phyloP scores from a whole-genome alignment of 2,888 invertebrate genomes.

The Ferdinandea cuprea region DNA sequence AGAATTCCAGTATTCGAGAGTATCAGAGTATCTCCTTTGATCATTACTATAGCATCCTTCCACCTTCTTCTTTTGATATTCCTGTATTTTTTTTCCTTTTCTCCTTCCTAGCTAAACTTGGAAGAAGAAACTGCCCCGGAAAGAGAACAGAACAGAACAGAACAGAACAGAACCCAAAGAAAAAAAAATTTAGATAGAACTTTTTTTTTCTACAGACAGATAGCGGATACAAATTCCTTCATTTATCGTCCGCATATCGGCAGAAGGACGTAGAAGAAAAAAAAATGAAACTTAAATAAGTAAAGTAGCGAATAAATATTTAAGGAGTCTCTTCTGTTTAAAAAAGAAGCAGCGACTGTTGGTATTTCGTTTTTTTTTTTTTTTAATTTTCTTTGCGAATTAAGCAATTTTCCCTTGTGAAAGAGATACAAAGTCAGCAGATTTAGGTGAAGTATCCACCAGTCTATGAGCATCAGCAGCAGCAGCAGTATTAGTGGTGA shows the following conservation, averaged over 20 bases:
- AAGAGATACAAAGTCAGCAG: constrained; percentile 56
- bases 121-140: constrained; percentile 13
- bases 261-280: constrained; percentile 3
- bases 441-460: constrained; percentile 25
- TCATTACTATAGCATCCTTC: constrained; percentile 50
- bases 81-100: not conserved
- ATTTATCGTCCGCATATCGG: constrained; percentile 39
- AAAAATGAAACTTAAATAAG: constrained; percentile 20
- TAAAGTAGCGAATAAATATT: constrained; percentile 66
- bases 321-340: constrained; percentile 39
- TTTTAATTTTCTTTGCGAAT: constrained; percentile 60
- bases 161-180: not conserved
- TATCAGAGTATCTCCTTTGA: constrained; percentile 48
- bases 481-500: constrained; percentile 4
- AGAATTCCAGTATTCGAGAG: constrained; percentile 4
- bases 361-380: constrained; percentile 18
- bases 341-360: constrained; percentile 10
- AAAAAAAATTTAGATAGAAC: constrained; percentile 12
- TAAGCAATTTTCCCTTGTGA: constrained; percentile 59
- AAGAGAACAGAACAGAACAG: not conserved
- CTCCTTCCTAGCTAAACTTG: not conserved
- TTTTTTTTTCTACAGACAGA: constrained; percentile 27
- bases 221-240: constrained; percentile 57
- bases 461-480: constrained; percentile 13
- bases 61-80: constrained; percentile 15